Base-by-base conservation (phyloP, 2,888 invertebrate species). In the Incurvaria masculella region DNA sequence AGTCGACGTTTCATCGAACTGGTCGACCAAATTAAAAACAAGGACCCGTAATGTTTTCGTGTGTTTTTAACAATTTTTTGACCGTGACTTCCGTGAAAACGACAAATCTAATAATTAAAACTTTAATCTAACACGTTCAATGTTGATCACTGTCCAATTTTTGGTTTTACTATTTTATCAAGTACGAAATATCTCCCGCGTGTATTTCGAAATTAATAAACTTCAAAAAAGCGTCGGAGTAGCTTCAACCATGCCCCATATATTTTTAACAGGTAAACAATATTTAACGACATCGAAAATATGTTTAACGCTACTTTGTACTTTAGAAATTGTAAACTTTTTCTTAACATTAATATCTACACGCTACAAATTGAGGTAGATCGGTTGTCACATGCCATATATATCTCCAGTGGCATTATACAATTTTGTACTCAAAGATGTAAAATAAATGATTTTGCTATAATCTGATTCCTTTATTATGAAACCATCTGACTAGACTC, bases 91-190 rank as follows among this genome's bases (percentile, higher is more conserved):
- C 54, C 59, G 63, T 33, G 59, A 63, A 63, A 51, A 61, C 65
- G 66, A 68, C 69, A 59, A 67, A 69, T 66, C 72, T 74, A 74
- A 72, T 70, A n/a, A n/a, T n/a, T n/a, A 71, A 69, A 72, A 71
- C 71, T 72, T 75, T 72, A 69, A 68, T 67, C 75, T 76, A 74
- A 71, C 75, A 75, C 73, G 69, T 68, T 73, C 68, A 74, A 76
- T 78, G 76, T 78, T 78, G 76, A 78, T 78, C 76, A 78, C 76
- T 76, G 76, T 76, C 76, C 75, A 74, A 70, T 72, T 21, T 14
- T n/a, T n/a, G n/a, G n/a, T n/a, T n/a, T n/a, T n/a, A n/a, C n/a
- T n/a, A n/a, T n/a, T n/a, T n/a, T n/a, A 33, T 14, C 8, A 4
- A 14, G 33, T 33, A 33, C 8, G 33, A n/a, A 14, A n/a, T 33